Conservation (phyloP, 1,140 invertebrate genomes). For the Aricia agestis region DNA sequence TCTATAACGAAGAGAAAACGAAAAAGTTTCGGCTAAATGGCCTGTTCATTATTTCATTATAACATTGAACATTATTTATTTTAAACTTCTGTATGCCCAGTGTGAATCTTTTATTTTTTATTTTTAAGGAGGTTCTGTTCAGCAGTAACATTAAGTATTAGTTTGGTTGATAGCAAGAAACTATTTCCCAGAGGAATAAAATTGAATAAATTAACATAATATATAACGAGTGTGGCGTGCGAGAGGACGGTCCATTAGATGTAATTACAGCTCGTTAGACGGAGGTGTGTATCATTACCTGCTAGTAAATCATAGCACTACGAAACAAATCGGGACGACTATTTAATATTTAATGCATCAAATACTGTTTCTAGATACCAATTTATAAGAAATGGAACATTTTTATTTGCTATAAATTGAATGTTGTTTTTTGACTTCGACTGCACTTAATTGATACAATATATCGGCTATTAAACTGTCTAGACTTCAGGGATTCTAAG, state of each 20-base stretch:
- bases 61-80: too few species aligned
- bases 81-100: too few species aligned
- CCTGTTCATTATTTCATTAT: too few species aligned
- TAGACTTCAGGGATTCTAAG: too few species aligned
- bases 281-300: not conserved
- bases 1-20: too few species aligned
- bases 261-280: not conserved
- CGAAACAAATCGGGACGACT: not conserved
- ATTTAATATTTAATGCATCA: not conserved
- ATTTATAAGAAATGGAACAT: not conserved
- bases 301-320: not conserved
- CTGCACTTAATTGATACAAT: too few species aligned
- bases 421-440: too few species aligned
- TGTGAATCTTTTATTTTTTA: not conserved
- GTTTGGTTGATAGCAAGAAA: not conserved
- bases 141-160: not conserved
- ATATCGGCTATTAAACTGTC: too few species aligned
- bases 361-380: not conserved
- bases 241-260: not conserved
- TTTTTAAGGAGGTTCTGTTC: not conserved
- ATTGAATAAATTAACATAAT: not conserved
- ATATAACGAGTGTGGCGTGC: not conserved
- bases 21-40: too few species aligned
- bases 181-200: not conserved
- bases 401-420: too few species aligned